Percentiles rank a stretch among this genome's conserved stretches.
These are phyloP conservation scores for Solenopsis invicta DNA, from an alignment of 1,140 invertebrate species.

Conservation along the genomic window DNA sequence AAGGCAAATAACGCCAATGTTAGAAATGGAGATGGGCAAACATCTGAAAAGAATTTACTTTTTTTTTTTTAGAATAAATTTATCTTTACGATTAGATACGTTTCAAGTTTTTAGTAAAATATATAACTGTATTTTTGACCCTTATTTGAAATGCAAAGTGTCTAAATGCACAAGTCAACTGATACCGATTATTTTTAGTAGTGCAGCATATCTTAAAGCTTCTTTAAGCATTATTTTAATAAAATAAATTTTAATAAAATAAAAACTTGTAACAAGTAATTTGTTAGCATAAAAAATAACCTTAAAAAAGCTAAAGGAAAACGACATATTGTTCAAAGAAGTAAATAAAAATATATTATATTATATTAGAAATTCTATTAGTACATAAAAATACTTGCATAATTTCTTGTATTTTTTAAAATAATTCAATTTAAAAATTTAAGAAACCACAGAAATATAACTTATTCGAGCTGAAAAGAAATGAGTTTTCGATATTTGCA, in stretches of 20 bases:
- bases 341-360: background rate
- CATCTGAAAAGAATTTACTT: background rate
- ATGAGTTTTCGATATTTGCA: background rate
- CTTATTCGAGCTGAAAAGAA: background rate
- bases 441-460: background rate
- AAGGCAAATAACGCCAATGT: background rate
- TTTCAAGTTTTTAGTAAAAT: conserved; percentile 5
- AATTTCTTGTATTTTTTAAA: background rate
- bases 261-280: background rate
- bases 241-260: background rate
- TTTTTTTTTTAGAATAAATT: background rate
- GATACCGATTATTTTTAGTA: background rate
- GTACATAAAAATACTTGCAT: background rate
- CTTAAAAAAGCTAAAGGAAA: background rate
- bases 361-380: background rate
- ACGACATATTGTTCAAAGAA: background rate
- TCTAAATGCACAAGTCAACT: background rate
- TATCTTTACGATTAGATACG: background rate
- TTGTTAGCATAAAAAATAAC: background rate
- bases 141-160: background rate
- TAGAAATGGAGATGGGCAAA: background rate
- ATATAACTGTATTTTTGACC: background rate
- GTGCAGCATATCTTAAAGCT: background rate
- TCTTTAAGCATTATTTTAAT: conserved; percentile 1
- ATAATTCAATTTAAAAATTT: background rate